phyloP scores from a whole-genome alignment of 1,140 invertebrate species.

The Zaprionus lachaisei region DNA sequence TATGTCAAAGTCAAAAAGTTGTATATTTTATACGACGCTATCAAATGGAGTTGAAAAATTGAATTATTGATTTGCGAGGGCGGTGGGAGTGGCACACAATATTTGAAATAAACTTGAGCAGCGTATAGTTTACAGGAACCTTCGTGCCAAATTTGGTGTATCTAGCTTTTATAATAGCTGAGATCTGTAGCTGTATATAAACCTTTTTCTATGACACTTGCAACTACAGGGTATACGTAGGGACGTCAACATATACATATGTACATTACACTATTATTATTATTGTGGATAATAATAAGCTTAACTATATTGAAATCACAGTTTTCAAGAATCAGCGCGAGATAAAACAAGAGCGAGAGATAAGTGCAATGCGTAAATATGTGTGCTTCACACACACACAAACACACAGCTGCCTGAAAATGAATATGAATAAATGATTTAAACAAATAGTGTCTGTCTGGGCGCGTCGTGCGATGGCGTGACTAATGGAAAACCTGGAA shows the following conservation, averaged over 20 bases:
- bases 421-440: slow-evolving; percentile 45
- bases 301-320: slow-evolving; percentile 25
- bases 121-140: too few relatives aligned
- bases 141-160: too few relatives aligned
- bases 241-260: not conserved
- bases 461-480: not conserved
- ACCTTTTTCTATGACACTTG: too few relatives aligned
- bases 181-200: not conserved
- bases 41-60: too few relatives aligned
- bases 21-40: too few relatives aligned
- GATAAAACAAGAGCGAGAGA: not conserved
- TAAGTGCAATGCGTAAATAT: slow-evolving; percentile 17
- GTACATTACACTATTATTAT: not conserved
- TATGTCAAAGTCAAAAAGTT: too few relatives aligned
- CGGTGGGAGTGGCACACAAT: too few relatives aligned
- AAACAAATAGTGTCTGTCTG: slow-evolving; percentile 35
- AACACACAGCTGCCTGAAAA: not conserved
- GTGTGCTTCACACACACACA: slow-evolving; percentile 4
- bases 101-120: too few relatives aligned
- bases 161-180: too few relatives aligned
- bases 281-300: slow-evolving; percentile 21
- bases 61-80: too few relatives aligned
- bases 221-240: not conserved
- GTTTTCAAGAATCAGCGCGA: slow-evolving; percentile 21
- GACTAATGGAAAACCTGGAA: slow-evolving; percentile 6